Conservation (phyloP, 2,113 vertebrate genomes). For the Campylomormyrus numenius region DNA sequence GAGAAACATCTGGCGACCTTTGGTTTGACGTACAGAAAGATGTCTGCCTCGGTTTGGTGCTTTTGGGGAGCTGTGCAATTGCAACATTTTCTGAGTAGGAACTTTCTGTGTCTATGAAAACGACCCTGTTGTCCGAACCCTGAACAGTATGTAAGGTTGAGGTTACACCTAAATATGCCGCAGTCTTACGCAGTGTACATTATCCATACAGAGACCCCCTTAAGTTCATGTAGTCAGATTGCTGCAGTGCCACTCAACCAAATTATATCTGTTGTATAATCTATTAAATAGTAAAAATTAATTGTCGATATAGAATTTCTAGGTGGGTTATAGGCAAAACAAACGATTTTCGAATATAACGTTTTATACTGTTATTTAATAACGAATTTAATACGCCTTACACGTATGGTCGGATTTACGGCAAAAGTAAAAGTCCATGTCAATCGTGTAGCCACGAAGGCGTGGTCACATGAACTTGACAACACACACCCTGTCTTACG, state of each 20-base stretch:
- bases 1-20: neutral
- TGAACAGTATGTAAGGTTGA: neutral
- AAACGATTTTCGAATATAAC: neutral
- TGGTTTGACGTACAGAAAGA: neutral
- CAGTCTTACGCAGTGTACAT: neutral
- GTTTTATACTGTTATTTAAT: neutral
- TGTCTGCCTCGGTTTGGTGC: neutral
- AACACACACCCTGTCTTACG: neutral
- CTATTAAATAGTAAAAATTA: neutral
- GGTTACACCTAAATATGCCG: neutral
- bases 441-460: neutral
- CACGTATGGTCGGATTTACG: neutral
- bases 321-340: neutral
- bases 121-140: neutral
- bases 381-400: neutral
- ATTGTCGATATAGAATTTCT: neutral
- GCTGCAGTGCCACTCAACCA: neutral
- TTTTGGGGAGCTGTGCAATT: neutral
- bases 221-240: neutral
- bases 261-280: neutral
- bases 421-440: neutral
- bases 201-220: neutral
- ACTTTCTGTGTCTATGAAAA: neutral
- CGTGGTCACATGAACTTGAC: neutral
- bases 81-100: neutral